A percentile compares a stretch with the other conserved stretches of the same genome.
Evolutionary conservation across 2,113 vertebrate genomes (phyloP).

Genomic region (Mus spicilegus): DNA sequence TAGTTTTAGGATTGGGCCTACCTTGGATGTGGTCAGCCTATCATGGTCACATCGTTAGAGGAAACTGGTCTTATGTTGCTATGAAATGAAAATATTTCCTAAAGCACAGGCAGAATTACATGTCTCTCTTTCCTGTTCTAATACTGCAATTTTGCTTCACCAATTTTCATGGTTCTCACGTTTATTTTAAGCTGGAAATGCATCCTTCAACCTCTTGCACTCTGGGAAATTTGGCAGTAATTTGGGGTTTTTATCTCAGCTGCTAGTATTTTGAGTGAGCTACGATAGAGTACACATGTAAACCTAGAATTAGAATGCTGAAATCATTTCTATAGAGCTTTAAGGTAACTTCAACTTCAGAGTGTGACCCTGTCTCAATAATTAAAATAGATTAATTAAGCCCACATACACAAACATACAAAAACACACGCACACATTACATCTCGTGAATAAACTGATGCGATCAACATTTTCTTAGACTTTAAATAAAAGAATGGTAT

Average conservation of each 20-base stretch:
- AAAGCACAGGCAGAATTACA: not conserved
- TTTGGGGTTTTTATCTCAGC: not conserved
- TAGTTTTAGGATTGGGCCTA: not conserved
- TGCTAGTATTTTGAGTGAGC: not conserved
- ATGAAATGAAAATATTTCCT: not conserved
- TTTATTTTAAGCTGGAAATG: not conserved
- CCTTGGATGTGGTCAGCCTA: not conserved
- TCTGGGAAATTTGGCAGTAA: not conserved
- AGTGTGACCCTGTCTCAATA: not conserved
- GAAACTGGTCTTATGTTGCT: not conserved
- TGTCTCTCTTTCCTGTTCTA: not conserved
- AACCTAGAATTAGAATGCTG: not conserved
- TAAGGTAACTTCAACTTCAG: not conserved
- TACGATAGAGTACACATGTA: not conserved
- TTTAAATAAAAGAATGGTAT: not conserved
- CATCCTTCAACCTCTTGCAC: not conserved
- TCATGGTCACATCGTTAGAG: not conserved
- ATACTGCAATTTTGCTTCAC: not conserved
- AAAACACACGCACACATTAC: not conserved
- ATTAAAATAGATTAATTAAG: not conserved
- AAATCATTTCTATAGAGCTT: not conserved
- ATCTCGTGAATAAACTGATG: not conserved
- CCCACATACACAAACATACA: not conserved
- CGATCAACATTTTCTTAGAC: not conserved
- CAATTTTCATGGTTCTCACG: not conserved